Conservation (phyloP, 2,888 invertebrate species). For the Caenorhabditis japonica region DNA sequence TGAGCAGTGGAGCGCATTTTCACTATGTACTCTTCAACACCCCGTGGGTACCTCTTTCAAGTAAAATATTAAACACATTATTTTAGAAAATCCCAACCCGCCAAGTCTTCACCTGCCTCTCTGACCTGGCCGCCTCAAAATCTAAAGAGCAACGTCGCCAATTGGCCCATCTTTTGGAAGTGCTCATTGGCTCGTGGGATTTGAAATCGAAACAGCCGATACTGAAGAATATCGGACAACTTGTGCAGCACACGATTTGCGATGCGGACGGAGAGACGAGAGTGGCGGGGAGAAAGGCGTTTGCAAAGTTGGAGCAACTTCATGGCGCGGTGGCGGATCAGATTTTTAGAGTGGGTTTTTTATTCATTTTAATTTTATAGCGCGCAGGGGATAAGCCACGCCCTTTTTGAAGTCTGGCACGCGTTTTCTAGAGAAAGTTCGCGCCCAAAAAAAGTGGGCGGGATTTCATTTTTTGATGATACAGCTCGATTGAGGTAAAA, state of each 20-base stretch:
- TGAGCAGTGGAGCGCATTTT: no score
- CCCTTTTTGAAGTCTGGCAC: no score
- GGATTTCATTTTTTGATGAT: no score
- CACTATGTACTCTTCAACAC: no score
- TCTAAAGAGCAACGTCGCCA: slow-evolving; percentile 41
- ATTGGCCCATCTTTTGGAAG: slow-evolving; percentile 21
- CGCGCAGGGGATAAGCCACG: no score
- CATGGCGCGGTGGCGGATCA: slow-evolving; percentile 31
- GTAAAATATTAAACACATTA: no score
- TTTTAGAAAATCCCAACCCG: slow-evolving; percentile 44
- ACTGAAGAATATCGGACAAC: slow-evolving; percentile 16
- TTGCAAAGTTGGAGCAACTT: slow-evolving; percentile 35
- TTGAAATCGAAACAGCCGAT: slow-evolving; percentile 24
- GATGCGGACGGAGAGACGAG: slow-evolving; percentile 51
- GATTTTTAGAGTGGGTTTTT: slow-evolving; percentile 21
- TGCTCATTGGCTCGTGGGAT: slow-evolving; percentile 26
- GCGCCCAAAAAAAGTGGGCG: no score
- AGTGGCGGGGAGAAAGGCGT: slow-evolving; percentile 44
- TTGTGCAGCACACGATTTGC: slow-evolving; percentile 25
- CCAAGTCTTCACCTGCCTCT: slow-evolving; percentile 35
- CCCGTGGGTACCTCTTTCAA: no score
- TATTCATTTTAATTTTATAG: no score
- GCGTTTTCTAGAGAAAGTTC: no score
- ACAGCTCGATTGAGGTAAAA: no score
- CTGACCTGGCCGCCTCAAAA: slow-evolving; percentile 14